phyloP scores from a whole-genome alignment of 2,888 invertebrate genomes.

The Toxonevra muliebris region DNA sequence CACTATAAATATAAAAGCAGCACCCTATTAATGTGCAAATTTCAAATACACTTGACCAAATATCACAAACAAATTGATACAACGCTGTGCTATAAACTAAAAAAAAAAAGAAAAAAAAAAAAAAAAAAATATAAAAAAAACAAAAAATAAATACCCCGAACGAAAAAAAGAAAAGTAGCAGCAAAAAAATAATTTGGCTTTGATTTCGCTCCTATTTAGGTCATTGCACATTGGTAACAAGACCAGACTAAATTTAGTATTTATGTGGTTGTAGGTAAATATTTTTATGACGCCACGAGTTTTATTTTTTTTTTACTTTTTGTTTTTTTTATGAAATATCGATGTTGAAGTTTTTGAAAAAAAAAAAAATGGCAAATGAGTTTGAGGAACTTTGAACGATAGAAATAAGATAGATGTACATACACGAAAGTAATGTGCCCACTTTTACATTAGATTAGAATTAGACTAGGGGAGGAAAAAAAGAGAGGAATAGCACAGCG shows the following conservation, averaged over 20 bases:
- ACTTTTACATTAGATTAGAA: too few relatives aligned
- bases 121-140: background rate
- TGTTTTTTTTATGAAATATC: background rate
- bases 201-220: slow-evolving; percentile 32
- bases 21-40: slow-evolving; percentile 5
- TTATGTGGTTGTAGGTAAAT: slow-evolving; percentile 14
- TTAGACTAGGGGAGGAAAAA: too few relatives aligned
- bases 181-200: background rate
- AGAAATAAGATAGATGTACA: too few relatives aligned
- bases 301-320: background rate
- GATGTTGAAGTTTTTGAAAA: background rate
- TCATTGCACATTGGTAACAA: slow-evolving; percentile 40
- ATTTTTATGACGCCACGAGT: background rate
- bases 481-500: too few relatives aligned
- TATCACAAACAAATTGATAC: background rate
- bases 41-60: slow-evolving; percentile 16
- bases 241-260: slow-evolving; percentile 34
- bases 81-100: background rate
- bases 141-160: background rate
- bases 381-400: too few relatives aligned
- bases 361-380: background rate
- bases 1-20: too few relatives aligned
- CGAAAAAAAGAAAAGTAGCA: background rate
- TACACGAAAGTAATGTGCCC: too few relatives aligned
- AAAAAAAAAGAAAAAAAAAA: background rate